Evolutionary conservation across 2,797 vertebrate genomes (phyloP).

Genomic region (Propithecus perrieri): DNA sequence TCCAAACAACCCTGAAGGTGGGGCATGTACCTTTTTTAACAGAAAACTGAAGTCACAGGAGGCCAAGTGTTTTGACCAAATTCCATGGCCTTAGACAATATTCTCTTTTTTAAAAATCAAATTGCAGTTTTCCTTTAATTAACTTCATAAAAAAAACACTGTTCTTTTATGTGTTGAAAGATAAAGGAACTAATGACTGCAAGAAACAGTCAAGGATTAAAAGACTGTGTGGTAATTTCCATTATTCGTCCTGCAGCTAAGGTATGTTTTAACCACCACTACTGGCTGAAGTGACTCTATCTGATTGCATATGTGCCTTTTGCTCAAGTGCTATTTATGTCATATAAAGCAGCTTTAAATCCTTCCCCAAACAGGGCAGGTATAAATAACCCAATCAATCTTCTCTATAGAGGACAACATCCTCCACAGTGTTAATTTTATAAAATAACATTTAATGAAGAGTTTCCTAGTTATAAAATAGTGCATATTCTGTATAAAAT

Average conservation of each 20-base stretch:
- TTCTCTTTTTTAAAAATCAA: constrained; percentile 12
- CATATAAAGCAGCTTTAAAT: constrained; percentile 12
- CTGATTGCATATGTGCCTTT: neutral
- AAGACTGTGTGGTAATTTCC: neutral
- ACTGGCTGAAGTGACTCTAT: neutral
- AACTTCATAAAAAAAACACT: neutral
- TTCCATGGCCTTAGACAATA: constrained; percentile 22
- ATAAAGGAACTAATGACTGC: neutral
- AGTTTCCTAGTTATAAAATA: constrained; percentile 28
- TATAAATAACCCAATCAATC: neutral
- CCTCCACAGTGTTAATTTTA: neutral
- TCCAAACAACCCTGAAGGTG: neutral
- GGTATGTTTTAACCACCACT: neutral
- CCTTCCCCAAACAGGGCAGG: neutral
- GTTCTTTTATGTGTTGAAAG: neutral
- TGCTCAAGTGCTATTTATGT: neutral
- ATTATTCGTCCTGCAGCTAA: neutral
- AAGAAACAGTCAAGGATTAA: neutral
- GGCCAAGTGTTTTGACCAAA: constrained; percentile 25
- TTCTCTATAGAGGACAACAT: neutral
- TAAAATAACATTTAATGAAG: constrained; percentile 19
- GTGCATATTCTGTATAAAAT: neutral
- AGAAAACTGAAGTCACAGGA: constrained; percentile 43
- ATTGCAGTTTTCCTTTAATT: constrained; percentile 22
- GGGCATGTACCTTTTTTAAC: neutral